Conservation (phyloP, 2,797 vertebrate species). For the Bryconaethiops microstoma region DNA sequence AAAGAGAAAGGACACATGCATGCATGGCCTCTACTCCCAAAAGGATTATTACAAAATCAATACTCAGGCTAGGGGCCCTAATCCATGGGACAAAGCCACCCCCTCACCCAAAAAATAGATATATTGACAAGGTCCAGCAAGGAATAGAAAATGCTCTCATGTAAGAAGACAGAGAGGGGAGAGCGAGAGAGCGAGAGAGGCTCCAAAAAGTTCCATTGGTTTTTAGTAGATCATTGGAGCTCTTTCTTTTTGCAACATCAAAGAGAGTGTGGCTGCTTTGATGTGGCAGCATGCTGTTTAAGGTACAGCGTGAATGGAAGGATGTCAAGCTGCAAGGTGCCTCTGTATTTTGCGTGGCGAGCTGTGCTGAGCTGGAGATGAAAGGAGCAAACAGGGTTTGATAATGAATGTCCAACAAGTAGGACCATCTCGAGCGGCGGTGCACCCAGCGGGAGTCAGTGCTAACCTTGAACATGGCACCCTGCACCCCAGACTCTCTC, state of each 20-base stretch:
- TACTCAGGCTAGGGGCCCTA: neutral
- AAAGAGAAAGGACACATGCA: neutral
- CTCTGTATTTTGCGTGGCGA: constrained; percentile 97
- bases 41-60: neutral
- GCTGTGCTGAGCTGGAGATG: constrained; percentile 93
- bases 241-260: constrained; percentile 96
- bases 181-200: constrained; percentile 74
- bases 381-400: constrained; percentile 95
- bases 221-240: constrained; percentile 93
- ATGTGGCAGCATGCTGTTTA: constrained; percentile 97
- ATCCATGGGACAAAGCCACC: constrained; percentile 11
- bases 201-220: constrained; percentile 88
- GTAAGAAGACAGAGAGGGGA: constrained; percentile 50
- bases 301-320: constrained; percentile 98
- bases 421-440: constrained; percentile 78
- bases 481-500: constrained; percentile 69
- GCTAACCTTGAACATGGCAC: constrained; percentile 77
- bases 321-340: constrained; percentile 98
- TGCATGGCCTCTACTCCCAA: too few species aligned
- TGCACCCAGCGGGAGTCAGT: constrained; percentile 69
- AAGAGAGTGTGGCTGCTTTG: constrained; percentile 89
- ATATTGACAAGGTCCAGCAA: constrained; percentile 36
- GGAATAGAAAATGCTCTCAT: constrained; percentile 66
- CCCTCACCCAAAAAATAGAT: neutral
- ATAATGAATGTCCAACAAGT: constrained; percentile 98